Base-by-base conservation (phyloP, 2,888 invertebrate species). In the Heteropelma amictum region DNA sequence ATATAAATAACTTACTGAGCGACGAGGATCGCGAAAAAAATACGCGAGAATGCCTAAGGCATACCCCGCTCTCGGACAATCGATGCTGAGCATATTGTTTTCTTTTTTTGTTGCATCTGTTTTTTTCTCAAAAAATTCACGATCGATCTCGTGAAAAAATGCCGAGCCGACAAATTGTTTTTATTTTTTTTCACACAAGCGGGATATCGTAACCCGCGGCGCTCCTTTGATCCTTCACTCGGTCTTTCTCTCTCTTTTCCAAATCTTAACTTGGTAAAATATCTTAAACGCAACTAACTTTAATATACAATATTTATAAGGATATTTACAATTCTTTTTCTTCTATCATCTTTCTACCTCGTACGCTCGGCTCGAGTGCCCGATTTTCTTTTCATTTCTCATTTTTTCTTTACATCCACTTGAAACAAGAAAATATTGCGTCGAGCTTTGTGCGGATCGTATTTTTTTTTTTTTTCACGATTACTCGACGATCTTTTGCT, bases 251-350 rank as follows among this genome's bases (percentile, higher is more conserved):
- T 8, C 30, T 77, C 42, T 70, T 53, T 65, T 49, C 61, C 56
- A 53, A 54, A 53, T 42, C 69, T 71, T 63, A 74, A 73, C 65
- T 42, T 47, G 72, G 65, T 72, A 76, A 71, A 78, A 72, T 74
- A 76, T 78, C 74, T 78, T 74, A 72, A 76, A 69, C 35, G 76
- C 69, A 72, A 72, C 74, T 72, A 76, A 78, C 74, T 56, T 78
- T 69, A 69, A 78, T 76, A 76, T 78, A 78, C 78, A 76, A 76
- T 76, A 78, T 76, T 70, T 77, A 75, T 72, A 75, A 61, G 69
- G 60, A 30, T 78, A 76, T 78, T 54, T 76, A 78, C 76, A 78
- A 65, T 58, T 67, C 51, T 49, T 23, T 61, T 67, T 40, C 28
- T 35, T 45, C 33, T 35, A 30, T 17, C 42, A 33, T 58, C 61